phyloP scores from a whole-genome alignment of 2,797 vertebrate species.

The Danio kyathit region DNA sequence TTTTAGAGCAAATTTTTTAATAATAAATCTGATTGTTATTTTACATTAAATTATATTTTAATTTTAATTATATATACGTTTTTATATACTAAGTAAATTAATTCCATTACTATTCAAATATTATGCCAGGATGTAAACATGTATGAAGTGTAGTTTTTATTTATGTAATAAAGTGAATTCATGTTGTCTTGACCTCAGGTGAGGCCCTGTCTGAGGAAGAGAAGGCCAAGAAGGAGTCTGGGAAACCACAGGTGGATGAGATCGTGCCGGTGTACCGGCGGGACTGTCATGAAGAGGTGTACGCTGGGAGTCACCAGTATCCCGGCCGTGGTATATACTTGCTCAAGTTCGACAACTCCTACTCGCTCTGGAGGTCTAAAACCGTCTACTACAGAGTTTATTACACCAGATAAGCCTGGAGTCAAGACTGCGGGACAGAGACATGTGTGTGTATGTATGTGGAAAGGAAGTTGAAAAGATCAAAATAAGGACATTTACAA shows the following conservation, averaged over 20 bases:
- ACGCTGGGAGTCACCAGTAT: slow-evolving; percentile 99
- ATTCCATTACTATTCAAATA: too few species aligned
- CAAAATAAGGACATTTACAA: not conserved
- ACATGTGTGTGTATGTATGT: slow-evolving; percentile 41
- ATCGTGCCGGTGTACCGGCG: slow-evolving; percentile 99
- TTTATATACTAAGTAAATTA: too few species aligned
- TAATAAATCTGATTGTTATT: too few species aligned
- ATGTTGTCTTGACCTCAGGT: slow-evolving; percentile 61
- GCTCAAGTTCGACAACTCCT: slow-evolving; percentile 99
- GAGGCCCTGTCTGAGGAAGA: slow-evolving; percentile 89
- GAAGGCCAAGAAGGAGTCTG: slow-evolving; percentile 93
- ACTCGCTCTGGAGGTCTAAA: slow-evolving; percentile 99
- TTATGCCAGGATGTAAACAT: too few species aligned
- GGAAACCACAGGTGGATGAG: slow-evolving; percentile 96
- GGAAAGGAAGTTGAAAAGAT: slow-evolving; percentile 15
- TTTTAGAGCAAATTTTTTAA: too few species aligned
- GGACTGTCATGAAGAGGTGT: slow-evolving; percentile 99
- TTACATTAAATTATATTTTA: too few species aligned
- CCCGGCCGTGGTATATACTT: slow-evolving; percentile 97
- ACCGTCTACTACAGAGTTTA: slow-evolving; percentile 99
- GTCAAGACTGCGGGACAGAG: slow-evolving; percentile 62
- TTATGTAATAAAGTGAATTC: not conserved
- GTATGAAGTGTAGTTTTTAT: not conserved
- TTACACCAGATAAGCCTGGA: slow-evolving; percentile 97
- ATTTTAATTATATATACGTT: too few species aligned